A percentile compares a stretch with the other conserved stretches of the same genome.
These are phyloP conservation scores for Scaptomyza graminum DNA, from an alignment of 1,140 invertebrate species.

Conservation along the genomic window DNA sequence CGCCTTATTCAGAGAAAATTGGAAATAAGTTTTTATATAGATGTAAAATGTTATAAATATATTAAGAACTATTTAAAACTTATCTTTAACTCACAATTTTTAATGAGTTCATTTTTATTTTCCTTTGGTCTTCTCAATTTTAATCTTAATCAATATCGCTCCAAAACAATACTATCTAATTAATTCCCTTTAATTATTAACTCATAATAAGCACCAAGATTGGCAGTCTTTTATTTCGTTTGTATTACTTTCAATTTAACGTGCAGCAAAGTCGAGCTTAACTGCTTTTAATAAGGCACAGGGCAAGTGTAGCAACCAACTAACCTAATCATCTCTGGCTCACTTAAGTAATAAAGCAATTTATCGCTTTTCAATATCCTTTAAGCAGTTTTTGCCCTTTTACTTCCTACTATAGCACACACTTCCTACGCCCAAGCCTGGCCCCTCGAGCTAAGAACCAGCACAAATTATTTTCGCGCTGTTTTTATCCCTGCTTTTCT, in stretches of 20 bases:
- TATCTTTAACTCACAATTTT: too few relatives aligned
- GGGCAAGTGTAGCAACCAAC: constrained; percentile 24
- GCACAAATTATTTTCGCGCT: constrained; percentile 77
- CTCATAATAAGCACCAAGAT: not conserved
- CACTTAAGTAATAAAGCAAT: constrained; percentile 81
- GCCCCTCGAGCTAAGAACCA: constrained; percentile 37
- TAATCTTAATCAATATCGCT: too few relatives aligned
- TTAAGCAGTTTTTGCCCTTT: constrained; percentile 60
- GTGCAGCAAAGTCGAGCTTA: not conserved
- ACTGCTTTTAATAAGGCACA: constrained; percentile 58
- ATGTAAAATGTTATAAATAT: too few relatives aligned
- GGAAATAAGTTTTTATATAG: too few relatives aligned
- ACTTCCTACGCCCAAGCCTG: constrained; percentile 37
- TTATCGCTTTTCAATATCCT: constrained; percentile 79
- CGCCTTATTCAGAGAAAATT: not conserved
- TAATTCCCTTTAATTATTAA: not conserved
- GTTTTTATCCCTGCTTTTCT: constrained; percentile 40
- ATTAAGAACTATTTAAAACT: too few relatives aligned
- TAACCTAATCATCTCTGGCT: constrained; percentile 72
- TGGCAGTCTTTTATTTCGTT: not conserved
- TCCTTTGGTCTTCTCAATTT: too few relatives aligned
- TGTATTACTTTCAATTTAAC: constrained; percentile 15
- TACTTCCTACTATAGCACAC: constrained; percentile 39
- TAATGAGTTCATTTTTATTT: too few relatives aligned
- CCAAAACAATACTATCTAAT: too few relatives aligned